Evolutionary conservation across 2,113 vertebrate species (phyloP), one percentile per base, ranked within the genome.

Genomic region (Hippotragus niger): DNA sequence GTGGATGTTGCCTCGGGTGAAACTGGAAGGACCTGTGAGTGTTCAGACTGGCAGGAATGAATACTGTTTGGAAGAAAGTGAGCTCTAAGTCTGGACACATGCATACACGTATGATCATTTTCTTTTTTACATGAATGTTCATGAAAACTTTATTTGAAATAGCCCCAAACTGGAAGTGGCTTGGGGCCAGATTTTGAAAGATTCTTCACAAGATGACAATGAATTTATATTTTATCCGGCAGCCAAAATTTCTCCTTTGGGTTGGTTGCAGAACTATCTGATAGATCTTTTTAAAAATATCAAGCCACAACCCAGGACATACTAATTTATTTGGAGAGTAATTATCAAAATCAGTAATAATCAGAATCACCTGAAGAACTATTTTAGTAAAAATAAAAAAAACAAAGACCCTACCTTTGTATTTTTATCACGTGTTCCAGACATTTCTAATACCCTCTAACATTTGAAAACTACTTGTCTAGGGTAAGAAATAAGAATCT

Each of bases 311-410:
- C 23, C 67, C 58, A 92, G 47, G 6, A 67, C 64, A 74, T 86
- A 62, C 45, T 64, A 86, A 81, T 81, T 45, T 95, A 81, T 89
- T 91, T 91, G 31, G 13, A 27, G 11, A 64, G 43, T 71, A 36
- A 89, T 86, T 81, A 57, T 91, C 86, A 81, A 91, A 81, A 43
- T 62, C 36, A 91, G 9, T 60, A 16, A 78, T 91, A 85, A 74
- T 93, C 52, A 60, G 57, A 96, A 83, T 55, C 50, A 64, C 25
- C 31, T 87, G 5, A 55, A 92, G 29, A 36, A 19, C 45, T 78
- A 60, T 67, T 58, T 36, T 71, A 67, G 11, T 67, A 36, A 36
- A 81, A 88, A 62, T 21, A 0, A 36, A 88, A 11, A 11, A 50
- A 50, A 52, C 5, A 94, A 11, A 96, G 53, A n/a, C 12, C 17